A percentile compares a stretch with the other conserved stretches of the same genome.
Evolutionary conservation across 2,113 vertebrate species (phyloP).

Genomic region (Microtus richardsoni): DNA sequence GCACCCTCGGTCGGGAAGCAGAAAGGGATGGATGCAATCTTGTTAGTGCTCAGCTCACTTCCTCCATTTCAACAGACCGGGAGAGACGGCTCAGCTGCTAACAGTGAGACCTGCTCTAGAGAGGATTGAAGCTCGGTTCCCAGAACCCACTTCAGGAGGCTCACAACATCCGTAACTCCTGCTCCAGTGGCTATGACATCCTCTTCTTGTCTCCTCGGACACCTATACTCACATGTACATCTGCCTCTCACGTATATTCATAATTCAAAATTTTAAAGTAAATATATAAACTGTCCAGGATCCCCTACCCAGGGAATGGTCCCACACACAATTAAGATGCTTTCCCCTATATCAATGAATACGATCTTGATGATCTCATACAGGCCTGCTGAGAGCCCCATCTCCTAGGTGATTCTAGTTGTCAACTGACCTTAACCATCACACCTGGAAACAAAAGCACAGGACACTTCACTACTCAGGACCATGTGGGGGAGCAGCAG

Average conservation of each 20-base stretch:
- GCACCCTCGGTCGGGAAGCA: accelerated
- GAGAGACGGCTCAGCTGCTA: not conserved
- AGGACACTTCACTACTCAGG: too few species aligned
- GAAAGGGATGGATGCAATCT: not conserved
- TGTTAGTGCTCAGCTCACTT: too few species aligned
- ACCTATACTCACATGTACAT: not conserved
- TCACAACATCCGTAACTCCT: not conserved
- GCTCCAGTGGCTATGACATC: not conserved
- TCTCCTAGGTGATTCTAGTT: not conserved
- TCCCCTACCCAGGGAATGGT: not conserved
- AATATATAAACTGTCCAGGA: not conserved
- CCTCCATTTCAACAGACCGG: not conserved
- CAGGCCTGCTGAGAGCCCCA: not conserved
- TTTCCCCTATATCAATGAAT: not conserved
- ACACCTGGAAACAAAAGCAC: not conserved
- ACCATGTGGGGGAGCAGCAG: accelerated
- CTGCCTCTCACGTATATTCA: not conserved
- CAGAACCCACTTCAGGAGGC: not conserved
- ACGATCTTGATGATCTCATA: too few species aligned
- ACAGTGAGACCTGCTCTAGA: too few species aligned
- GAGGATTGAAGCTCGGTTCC: not conserved
- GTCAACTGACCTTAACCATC: not conserved
- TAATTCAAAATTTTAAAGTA: not conserved
- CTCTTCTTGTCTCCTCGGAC: too few species aligned
- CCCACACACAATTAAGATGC: not conserved